These are phyloP conservation scores for Bacillus rossius DNA, from an alignment of 1,140 invertebrate species.

Conservation along the genomic window DNA sequence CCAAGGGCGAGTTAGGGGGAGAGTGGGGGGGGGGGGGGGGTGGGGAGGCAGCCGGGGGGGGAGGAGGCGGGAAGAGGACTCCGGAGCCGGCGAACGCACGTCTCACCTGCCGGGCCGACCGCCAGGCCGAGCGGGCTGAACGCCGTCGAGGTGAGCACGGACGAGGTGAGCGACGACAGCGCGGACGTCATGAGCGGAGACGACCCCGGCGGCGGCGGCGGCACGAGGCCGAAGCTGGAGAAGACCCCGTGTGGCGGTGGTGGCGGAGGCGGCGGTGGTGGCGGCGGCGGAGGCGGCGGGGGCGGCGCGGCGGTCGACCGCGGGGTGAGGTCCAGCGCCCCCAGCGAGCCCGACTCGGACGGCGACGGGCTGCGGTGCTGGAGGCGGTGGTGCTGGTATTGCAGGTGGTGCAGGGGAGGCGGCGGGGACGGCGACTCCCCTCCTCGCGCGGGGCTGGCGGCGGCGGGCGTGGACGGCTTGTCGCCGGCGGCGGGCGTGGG, in stretches of 20 bases:
- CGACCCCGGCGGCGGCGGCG: conserved; percentile 28
- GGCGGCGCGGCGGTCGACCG: conserved; percentile 30
- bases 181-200: conserved; percentile 53
- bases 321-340: conserved; percentile 54
- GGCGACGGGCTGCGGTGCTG: conserved; percentile 31
- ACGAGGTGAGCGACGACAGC: conserved; percentile 68
- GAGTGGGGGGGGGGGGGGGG: conserved; percentile 43
- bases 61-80: conserved; percentile 26
- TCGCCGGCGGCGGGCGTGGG: conserved; percentile 47
- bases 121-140: conserved; percentile 79
- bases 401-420: conserved; percentile 21
- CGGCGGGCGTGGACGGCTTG: conserved; percentile 39
- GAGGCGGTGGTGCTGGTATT: neutral
- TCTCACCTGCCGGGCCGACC: conserved; percentile 70
- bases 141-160: conserved; percentile 63
- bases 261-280: conserved; percentile 20
- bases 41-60: conserved; percentile 25
- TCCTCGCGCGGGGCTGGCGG: neutral
- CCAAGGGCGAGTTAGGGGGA: conserved; percentile 26
- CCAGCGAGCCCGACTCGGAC: conserved; percentile 47
- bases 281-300: conserved; percentile 17
- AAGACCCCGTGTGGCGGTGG: conserved; percentile 46
- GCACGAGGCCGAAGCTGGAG: conserved; percentile 55
- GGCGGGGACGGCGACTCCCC: conserved; percentile 14
- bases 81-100: conserved; percentile 32